These are phyloP conservation scores for Sylvilagus bachmani DNA, from an alignment of 2,113 vertebrate genomes.

Conservation along the genomic window DNA sequence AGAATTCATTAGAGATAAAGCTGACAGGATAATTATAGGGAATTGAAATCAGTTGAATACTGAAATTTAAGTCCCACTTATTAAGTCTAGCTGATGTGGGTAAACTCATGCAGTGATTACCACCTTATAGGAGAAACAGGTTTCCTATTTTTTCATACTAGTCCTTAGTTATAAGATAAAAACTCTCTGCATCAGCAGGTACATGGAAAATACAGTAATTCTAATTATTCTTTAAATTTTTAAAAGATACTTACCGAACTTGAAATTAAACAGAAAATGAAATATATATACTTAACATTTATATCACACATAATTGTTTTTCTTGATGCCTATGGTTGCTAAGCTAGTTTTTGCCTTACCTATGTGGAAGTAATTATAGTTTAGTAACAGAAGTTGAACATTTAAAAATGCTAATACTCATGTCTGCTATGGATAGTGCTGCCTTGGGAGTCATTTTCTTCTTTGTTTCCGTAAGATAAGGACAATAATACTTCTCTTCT, in stretches of 20 bases:
- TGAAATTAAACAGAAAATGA: constrained; percentile 51
- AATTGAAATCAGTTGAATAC: constrained; percentile 64
- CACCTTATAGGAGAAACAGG: not conserved
- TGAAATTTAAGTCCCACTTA: constrained; percentile 66
- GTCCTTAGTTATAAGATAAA: not conserved
- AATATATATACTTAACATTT: not conserved
- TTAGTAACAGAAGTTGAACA: constrained; percentile 39
- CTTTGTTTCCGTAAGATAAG: constrained; percentile 71
- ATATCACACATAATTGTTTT: not conserved
- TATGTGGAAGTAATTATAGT: constrained; percentile 44
- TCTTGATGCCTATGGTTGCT: not conserved
- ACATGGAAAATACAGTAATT: not conserved
- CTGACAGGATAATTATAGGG: constrained; percentile 74
- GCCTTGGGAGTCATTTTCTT: constrained; percentile 29
- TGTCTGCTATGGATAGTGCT: constrained; percentile 21
- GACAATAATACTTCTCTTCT: constrained; percentile 66
- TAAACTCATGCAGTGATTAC: not conserved
- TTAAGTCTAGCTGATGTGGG: constrained; percentile 40
- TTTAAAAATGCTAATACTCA: constrained; percentile 15
- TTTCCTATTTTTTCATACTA: not conserved
- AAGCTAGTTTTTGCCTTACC: constrained; percentile 35
- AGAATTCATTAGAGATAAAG: constrained; percentile 76
- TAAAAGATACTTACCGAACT: not conserved
- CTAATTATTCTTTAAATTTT: constrained; percentile 24
- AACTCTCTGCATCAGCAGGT: not conserved